phyloP scores from a whole-genome alignment of 2,888 invertebrate species.

The Caenorhabditis panamensis region DNA sequence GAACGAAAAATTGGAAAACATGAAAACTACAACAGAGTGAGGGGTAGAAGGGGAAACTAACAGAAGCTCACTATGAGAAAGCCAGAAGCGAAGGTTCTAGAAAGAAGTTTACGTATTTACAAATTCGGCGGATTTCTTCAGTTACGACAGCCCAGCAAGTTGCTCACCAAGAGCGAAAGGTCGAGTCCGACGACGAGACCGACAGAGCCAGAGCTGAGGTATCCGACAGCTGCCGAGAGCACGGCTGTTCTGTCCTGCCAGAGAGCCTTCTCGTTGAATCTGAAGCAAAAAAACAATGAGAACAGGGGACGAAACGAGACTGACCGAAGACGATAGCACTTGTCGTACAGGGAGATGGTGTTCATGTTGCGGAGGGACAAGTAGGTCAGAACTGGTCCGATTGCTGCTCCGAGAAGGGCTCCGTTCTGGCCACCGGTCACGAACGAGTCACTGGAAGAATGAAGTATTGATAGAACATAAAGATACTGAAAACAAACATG shows the following conservation, averaged over 20 bases:
- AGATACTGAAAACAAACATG: slow-evolving; percentile 11
- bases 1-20: not conserved
- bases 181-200: slow-evolving; percentile 74
- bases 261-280: slow-evolving; percentile 71
- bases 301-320: not conserved
- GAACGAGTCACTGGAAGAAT: slow-evolving; percentile 61
- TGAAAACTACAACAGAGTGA: not conserved
- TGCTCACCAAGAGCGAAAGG: slow-evolving; percentile 67
- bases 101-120: slow-evolving; percentile 14
- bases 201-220: slow-evolving; percentile 68
- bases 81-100: not conserved
- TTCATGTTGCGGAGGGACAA: slow-evolving; percentile 72
- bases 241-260: slow-evolving; percentile 70
- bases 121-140: slow-evolving; percentile 20
- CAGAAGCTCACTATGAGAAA: slow-evolving; percentile 1
- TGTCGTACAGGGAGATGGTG: slow-evolving; percentile 73
- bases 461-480: not conserved
- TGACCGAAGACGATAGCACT: slow-evolving; percentile 73
- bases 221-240: slow-evolving; percentile 73
- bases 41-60: not conserved
- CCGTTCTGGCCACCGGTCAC: slow-evolving; percentile 69
- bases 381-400: slow-evolving; percentile 73
- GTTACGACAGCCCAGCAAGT: slow-evolving; percentile 61
- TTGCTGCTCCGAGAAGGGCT: slow-evolving; percentile 64
- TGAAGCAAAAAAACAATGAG: slow-evolving; percentile 32